Evolutionary conservation across 1,140 invertebrate species (phyloP), one percentile per base, ranked within the genome.

Genomic region (Hermetia illucens): DNA sequence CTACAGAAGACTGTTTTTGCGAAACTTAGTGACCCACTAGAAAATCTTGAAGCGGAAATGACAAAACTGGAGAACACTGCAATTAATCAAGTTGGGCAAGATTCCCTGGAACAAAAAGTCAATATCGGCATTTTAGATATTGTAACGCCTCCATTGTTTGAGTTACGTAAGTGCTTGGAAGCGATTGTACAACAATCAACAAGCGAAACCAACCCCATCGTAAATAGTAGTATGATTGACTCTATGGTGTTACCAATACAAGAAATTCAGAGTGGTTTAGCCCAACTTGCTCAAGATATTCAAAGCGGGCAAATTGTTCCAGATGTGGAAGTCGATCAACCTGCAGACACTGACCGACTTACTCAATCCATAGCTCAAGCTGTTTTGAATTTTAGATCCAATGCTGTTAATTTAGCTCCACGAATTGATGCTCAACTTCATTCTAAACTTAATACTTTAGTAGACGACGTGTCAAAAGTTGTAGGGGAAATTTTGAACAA

Each of bases 61-160:
- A 50, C 62, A 31, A 44, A 49, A n/a, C 53, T 66, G 22, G 62
- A 64, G 42, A 57, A 63, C 20, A 55, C 58, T 1, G 52, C 64
- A 8, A 52, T 55, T 39, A 55, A 62, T 21, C 46, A 61, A 9
- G 53, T 49, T 0, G 55, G 53, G 0, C 49, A 60, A 35, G 65
- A 68, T 41, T 62, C 65, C 0, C 45, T 66, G 36, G 56, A 63
- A 18, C 65, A 69, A 42, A 65, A 69, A 41, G 49, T 69, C 9
- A 61, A 66, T 32, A 54, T 64, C 46, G 61, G 63, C 13, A 54
- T 70, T 33, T 48, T 70, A 15, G 66, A 71, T 38, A 62, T 63
- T 40, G 58, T 71, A 0, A 58, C 56, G 2, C 53, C 61, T 17
- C 65, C 68, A 2, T 50, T 70, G 5, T 58, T 61, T 38, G 63